Conservation (phyloP, 2,797 vertebrate species). For the Spheniscus humboldti region DNA sequence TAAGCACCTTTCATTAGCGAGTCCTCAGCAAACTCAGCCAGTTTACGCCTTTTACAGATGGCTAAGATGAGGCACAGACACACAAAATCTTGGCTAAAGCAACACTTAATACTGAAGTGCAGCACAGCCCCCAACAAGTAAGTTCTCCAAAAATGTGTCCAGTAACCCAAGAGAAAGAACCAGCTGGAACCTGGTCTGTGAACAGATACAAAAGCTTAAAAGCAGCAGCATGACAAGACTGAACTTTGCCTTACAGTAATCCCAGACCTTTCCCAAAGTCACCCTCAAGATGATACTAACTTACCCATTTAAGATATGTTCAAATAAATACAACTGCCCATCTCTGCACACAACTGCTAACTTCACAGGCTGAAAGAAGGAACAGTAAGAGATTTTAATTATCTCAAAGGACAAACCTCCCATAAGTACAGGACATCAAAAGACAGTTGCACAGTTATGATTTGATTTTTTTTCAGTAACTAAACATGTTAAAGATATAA, state of each 20-base stretch:
- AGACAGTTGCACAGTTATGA: not conserved
- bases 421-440: not conserved
- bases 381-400: not conserved
- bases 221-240: not conserved
- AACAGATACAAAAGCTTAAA: not conserved
- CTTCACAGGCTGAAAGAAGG: conserved; percentile 84
- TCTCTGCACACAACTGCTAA: conserved; percentile 95
- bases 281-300: conserved; percentile 29
- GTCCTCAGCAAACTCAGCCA: not conserved
- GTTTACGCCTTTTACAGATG: not conserved
- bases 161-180: not conserved
- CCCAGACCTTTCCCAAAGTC: not conserved
- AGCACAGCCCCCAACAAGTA: not conserved
- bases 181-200: not conserved
- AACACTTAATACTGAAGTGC: not conserved
- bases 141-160: not conserved
- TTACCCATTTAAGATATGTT: conserved; percentile 98
- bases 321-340: conserved; percentile 94
- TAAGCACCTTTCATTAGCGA: not conserved
- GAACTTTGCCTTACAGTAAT: not conserved
- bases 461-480: not conserved
- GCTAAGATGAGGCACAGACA: not conserved
- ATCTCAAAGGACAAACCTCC: not conserved
- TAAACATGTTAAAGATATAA: not conserved
- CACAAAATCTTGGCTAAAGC: not conserved